A percentile compares a stretch with the other conserved stretches of the same genome.
phyloP scores from a whole-genome alignment of 2,113 vertebrate genomes.

The Tragelaphus imberbis region DNA sequence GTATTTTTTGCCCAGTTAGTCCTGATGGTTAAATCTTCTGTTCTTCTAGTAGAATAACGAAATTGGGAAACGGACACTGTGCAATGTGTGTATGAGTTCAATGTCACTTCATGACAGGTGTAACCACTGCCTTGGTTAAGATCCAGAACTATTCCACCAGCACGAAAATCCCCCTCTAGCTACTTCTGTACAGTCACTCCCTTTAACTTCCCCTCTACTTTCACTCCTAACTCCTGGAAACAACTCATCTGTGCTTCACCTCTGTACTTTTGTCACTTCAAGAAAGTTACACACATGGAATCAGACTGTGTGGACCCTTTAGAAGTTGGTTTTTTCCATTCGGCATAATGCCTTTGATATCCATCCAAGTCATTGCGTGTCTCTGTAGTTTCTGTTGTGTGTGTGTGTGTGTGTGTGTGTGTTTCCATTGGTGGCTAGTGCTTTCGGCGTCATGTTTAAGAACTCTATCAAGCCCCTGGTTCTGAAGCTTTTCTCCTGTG shows the following conservation, averaged over 20 bases:
- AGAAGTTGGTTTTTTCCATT: background rate
- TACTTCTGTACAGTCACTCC: background rate
- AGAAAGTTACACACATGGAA: background rate
- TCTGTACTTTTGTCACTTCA: background rate
- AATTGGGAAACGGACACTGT: background rate
- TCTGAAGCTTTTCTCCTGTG: background rate
- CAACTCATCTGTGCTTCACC: background rate
- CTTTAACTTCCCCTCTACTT: background rate
- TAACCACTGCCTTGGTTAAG: background rate
- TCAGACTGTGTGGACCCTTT: background rate
- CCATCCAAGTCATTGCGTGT: background rate
- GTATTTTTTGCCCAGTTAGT: background rate
- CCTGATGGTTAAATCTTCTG: background rate
- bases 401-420: no score
- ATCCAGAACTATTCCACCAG: background rate
- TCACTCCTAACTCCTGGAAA: background rate
- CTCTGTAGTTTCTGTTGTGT: background rate
- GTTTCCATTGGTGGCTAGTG: background rate
- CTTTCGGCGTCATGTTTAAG: background rate
- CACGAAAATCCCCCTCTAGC: background rate
- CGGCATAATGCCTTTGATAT: background rate
- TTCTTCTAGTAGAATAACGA: background rate
- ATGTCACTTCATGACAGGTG: background rate
- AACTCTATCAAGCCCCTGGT: background rate
- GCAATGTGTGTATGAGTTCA: background rate